A percentile compares a stretch with the other conserved stretches of the same genome.
These are phyloP conservation scores for Phaethon lepturus DNA, from an alignment of 2,113 vertebrate genomes.

Conservation along the genomic window DNA sequence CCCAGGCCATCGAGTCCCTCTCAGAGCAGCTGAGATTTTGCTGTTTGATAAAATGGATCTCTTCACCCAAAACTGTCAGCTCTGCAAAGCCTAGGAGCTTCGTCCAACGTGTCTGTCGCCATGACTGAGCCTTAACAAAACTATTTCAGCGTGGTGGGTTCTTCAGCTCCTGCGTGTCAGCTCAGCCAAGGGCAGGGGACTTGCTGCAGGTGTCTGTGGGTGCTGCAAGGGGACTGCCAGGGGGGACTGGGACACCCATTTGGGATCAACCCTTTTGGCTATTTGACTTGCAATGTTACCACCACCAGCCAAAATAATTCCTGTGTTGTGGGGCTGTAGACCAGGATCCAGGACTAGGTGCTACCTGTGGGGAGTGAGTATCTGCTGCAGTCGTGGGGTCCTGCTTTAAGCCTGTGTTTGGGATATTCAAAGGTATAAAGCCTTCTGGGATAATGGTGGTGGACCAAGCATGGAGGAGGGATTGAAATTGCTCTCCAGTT, in stretches of 20 bases:
- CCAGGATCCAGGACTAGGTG: neutral
- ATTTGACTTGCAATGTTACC: neutral
- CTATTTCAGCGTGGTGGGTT: fast-evolving
- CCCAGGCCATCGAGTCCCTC: neutral
- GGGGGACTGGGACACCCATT: neutral
- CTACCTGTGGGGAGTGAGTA: neutral
- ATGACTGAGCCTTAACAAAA: neutral
- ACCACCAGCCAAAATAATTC: neutral
- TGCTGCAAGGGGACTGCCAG: neutral
- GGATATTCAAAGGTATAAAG: neutral
- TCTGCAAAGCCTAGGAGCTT: neutral
- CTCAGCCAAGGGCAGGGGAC: neutral
- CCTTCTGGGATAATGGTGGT: neutral
- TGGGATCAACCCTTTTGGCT: neutral
- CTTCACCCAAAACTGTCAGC: neutral
- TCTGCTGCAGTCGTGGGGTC: neutral
- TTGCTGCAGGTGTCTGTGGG: neutral
- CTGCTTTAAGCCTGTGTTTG: neutral
- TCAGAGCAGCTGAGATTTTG: neutral
- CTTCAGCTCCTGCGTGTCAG: neutral
- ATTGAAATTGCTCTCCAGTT: neutral
- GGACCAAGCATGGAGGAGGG: neutral
- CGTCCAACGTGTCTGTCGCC: neutral
- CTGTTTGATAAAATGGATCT: neutral
- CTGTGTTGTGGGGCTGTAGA: neutral